These are phyloP conservation scores for Riparia riparia DNA, from an alignment of 2,113 vertebrate species.

Conservation along the genomic window DNA sequence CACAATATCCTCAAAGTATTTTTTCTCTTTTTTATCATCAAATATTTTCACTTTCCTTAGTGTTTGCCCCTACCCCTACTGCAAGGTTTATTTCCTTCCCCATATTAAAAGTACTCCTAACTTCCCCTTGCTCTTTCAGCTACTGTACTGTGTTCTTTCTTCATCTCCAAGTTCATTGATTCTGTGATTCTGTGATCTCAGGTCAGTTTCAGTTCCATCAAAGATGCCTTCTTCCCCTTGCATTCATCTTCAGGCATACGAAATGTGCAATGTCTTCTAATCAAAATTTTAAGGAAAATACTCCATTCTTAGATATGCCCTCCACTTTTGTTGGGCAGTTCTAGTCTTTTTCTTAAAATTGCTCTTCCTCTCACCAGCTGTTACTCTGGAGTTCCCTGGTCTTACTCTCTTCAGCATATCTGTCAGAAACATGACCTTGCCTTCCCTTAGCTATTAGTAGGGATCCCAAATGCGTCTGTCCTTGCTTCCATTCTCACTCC, in stretches of 20 bases:
- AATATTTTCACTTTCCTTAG: neutral
- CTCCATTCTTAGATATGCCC: neutral
- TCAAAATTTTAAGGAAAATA: neutral
- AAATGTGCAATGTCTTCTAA: neutral
- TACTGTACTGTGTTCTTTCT: neutral
- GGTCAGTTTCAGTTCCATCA: neutral
- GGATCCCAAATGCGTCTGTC: neutral
- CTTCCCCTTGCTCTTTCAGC: neutral
- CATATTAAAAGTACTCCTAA: neutral
- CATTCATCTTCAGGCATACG: neutral
- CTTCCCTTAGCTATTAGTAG: neutral
- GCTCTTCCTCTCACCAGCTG: neutral
- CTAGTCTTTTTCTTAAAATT: neutral
- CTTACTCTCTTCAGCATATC: neutral
- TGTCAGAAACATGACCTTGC: neutral
- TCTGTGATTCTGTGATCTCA: neutral
- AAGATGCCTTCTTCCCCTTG: neutral
- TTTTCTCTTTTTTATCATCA: neutral
- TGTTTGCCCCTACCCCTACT: rapidly evolving
- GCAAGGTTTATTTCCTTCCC: neutral
- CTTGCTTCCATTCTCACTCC: neutral
- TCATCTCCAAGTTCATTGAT: neutral
- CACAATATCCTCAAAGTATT: neutral
- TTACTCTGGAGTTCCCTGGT: neutral
- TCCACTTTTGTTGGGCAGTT: neutral